Evolutionary conservation across 2,113 vertebrate species (phyloP).

Genomic region (Murina feae): DNA sequence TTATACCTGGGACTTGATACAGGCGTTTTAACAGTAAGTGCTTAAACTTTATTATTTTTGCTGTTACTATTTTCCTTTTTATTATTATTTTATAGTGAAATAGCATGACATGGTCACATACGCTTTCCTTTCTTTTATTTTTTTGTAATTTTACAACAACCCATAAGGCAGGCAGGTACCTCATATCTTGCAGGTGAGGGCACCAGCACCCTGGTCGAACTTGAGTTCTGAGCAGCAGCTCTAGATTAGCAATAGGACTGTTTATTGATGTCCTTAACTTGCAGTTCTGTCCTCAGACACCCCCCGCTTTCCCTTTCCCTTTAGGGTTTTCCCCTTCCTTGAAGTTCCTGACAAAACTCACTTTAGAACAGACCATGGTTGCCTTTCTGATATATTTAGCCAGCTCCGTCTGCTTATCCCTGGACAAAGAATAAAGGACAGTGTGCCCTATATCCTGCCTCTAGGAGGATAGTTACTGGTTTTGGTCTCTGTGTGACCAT

Average conservation of each 20-base stretch:
- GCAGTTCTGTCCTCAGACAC: not conserved
- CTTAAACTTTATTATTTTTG: not conserved
- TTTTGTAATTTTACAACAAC: not conserved
- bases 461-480: not conserved
- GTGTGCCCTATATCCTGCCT: not conserved
- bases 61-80: not conserved
- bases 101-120: not conserved
- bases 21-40: not conserved
- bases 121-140: not conserved
- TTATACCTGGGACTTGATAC: not conserved
- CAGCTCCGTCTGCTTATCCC: not conserved
- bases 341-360: not conserved
- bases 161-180: not conserved
- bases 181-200: not conserved
- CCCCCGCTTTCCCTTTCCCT: accelerated
- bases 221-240: not conserved
- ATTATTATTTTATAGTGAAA: not conserved
- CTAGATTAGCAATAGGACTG: too few relatives aligned
- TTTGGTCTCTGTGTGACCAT: not conserved
- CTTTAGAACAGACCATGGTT: not conserved
- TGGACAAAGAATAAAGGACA: not conserved
- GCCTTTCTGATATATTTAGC: not conserved
- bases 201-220: not conserved
- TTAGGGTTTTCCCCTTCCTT: not conserved
- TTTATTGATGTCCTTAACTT: not conserved